Evolutionary conservation across 2,797 vertebrate species (phyloP), one percentile per base, ranked within the genome.

Genomic region (Sphenopsis melanotis): DNA sequence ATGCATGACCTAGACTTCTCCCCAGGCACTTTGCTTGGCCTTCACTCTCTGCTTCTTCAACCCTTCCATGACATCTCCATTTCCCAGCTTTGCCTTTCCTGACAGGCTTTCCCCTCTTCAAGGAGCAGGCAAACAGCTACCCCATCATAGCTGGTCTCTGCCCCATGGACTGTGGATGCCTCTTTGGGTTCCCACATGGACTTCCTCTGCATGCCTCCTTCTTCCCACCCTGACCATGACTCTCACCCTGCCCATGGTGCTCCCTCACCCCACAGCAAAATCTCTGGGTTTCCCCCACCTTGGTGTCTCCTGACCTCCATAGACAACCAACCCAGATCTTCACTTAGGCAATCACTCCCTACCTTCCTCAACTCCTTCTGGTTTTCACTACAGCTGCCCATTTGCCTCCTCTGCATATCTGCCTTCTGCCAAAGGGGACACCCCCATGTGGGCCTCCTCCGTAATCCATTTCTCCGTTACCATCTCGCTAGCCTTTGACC

Each of bases 401-500:
- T 36, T 27, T 81, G 11, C 47, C n/a, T 89, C 27, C 24, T 80
- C n/a, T 50, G 81, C 23, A 5, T 44, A 22, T 61, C 27, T 55
- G 27, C 61, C 47, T 91, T 68, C 72, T 61, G 36, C 47, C 36
- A 10, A 78, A 72, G 22, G 5, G 26, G 19, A 18, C 23, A 12
- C 2, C 2, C 55, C 29, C 56, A 13, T 0, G 1, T 26, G 24
- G 8, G 47, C 7, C 59, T 70, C 27, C 63, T 61, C 1, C 1
- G 7, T 11, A 52, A 75, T 46, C 78, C 50, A 21, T 79, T 82
- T 76, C 70, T 90, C 26, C 9, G 0, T 3, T 5, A 59, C 80
- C 37, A 1, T 34, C 27, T 50, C 0, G 0, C 77, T 66, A 44
- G 52, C 61, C 59, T 83, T 90, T 84, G 85, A 90, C 69, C 61